Percentiles rank a stretch among this genome's conserved stretches.
Evolutionary conservation across 2,113 vertebrate species (phyloP).

Genomic region (Lophotis ruficrista): DNA sequence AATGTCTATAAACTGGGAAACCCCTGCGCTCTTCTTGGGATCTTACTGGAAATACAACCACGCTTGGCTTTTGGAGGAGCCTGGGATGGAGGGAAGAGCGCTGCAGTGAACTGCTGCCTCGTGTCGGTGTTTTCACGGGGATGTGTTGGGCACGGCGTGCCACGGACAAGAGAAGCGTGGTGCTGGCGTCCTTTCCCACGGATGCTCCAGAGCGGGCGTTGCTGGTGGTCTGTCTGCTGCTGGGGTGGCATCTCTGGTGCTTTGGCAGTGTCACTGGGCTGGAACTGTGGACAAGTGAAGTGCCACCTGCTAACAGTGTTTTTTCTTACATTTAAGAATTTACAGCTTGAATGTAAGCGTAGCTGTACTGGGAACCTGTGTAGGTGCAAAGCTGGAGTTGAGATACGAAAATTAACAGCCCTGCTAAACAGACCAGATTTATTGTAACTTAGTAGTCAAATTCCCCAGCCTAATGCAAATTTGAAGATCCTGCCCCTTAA

Average conservation of each 20-base stretch:
- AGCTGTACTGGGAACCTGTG: neutral
- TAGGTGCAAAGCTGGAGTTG: fast-evolving
- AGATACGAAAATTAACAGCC: neutral
- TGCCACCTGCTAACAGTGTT: neutral
- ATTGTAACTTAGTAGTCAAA: neutral
- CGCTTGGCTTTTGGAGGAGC: neutral
- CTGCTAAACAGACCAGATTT: neutral
- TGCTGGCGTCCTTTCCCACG: neutral
- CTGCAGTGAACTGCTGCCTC: neutral
- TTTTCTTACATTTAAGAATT: neutral
- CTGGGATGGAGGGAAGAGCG: neutral
- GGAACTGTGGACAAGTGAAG: neutral
- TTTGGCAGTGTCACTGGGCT: fast-evolving
- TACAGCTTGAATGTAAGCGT: neutral
- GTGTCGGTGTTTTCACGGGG: fast-evolving
- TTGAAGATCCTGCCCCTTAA: neutral
- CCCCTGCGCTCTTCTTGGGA: neutral
- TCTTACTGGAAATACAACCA: neutral
- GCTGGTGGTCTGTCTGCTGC: fast-evolving
- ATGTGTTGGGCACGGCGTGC: fast-evolving
- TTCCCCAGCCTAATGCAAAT: neutral
- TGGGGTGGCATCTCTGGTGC: fast-evolving
- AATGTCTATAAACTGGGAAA: neutral
- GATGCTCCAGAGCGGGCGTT: neutral
- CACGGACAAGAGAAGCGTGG: fast-evolving